These are phyloP conservation scores for Xanthorhoe designata DNA, from an alignment of 2,888 invertebrate species.

Conservation along the genomic window DNA sequence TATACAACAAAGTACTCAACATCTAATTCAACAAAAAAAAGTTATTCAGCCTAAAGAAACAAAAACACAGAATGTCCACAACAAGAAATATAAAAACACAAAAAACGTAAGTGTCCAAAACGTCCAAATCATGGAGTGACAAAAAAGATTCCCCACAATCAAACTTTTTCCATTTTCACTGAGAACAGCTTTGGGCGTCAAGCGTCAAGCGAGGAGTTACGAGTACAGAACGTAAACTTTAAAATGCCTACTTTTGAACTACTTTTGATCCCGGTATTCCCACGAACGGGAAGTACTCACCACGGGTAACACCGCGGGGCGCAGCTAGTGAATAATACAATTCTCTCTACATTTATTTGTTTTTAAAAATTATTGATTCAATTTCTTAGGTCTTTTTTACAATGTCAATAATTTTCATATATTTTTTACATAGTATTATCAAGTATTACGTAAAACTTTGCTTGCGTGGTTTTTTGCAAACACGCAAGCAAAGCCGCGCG, in stretches of 20 bases:
- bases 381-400: too few species aligned
- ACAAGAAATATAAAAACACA: conserved; percentile 42
- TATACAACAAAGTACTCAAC: neutral
- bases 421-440: too few species aligned
- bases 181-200: conserved; percentile 65
- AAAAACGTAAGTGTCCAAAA: conserved; percentile 51
- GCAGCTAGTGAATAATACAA: too few species aligned
- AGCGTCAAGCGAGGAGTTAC: conserved; percentile 34
- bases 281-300: too few species aligned
- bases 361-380: too few species aligned
- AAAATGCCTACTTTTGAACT: neutral
- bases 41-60: conserved; percentile 23
- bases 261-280: too few species aligned
- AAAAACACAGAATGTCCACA: conserved; percentile 21
- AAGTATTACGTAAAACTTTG: too few species aligned
- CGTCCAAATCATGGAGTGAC: conserved; percentile 73
- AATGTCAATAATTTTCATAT: too few species aligned
- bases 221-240: conserved; percentile 12
- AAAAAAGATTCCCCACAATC: conserved; percentile 73
- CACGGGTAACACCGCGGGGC: too few species aligned
- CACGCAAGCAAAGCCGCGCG: too few species aligned
- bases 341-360: too few species aligned
- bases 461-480: too few species aligned
- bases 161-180: conserved; percentile 81
- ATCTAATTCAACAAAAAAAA: conserved; percentile 13